Evolutionary conservation across 2,113 vertebrate species (phyloP).

Genomic region (Gasterosteus nipponicus): DNA sequence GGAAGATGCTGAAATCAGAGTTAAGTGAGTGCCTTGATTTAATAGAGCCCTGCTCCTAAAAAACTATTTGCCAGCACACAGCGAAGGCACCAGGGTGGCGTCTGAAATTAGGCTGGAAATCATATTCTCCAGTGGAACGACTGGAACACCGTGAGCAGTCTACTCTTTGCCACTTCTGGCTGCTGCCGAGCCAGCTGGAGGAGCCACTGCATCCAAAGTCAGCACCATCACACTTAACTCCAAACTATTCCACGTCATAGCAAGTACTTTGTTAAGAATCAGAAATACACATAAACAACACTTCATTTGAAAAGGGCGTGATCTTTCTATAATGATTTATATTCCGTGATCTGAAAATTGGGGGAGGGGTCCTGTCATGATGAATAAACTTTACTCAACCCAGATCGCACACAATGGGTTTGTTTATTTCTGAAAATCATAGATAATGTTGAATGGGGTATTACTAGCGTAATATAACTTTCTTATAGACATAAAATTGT

Average conservation of each 20-base stretch:
- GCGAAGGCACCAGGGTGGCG: neutral
- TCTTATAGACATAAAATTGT: neutral
- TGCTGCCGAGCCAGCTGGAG: slow-evolving; percentile 7
- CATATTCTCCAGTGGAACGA: neutral
- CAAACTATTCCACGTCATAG: neutral
- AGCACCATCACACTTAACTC: neutral
- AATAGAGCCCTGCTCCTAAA: slow-evolving; percentile 7
- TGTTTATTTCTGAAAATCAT: neutral
- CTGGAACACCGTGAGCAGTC: neutral
- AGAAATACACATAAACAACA: neutral
- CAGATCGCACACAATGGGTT: neutral
- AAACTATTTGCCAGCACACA: neutral
- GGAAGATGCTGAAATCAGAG: slow-evolving; percentile 21
- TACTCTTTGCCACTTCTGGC: slow-evolving; percentile 4
- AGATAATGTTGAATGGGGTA: neutral
- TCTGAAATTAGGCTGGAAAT: slow-evolving; percentile 30
- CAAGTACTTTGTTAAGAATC: neutral
- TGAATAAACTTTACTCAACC: neutral
- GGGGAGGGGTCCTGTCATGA: neutral
- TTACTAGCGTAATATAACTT: neutral
- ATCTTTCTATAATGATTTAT: neutral
- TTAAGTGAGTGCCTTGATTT: slow-evolving; percentile 26
- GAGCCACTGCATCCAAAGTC: slow-evolving; percentile 1
- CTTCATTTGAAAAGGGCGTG: neutral
- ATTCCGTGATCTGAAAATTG: neutral